Base-by-base conservation (phyloP, 92 coral and sea anemone genomes). In the Phenganax subtilis region DNA sequence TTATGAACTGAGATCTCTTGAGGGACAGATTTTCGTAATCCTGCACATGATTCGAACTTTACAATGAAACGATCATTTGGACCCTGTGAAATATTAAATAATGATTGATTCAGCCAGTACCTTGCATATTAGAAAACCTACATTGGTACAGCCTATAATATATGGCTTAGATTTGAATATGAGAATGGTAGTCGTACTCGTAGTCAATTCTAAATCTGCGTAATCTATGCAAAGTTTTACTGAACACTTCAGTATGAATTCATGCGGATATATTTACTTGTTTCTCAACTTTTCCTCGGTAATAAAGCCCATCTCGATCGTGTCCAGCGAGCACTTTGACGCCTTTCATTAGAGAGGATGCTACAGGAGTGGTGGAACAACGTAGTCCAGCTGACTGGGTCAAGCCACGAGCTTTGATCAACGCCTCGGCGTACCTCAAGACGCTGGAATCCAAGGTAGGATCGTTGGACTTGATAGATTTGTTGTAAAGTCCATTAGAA, bases 401-500 rank as follows among this genome's bases (percentile, higher is more conserved):
- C 78, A 96, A 87, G 47, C 99, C 99, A 73, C 96, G 87, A 3
- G 99, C 93, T 62, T 96, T 91, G 77, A 92, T 73, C 10, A 96
- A 94, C 20, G 99, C 89, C 58, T 96, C 99, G 10, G 97, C 97
- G 85, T 96, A 96, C 75, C 92, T 90, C 63, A 96, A 62, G 64
- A 89, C 87, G 68, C 80, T 90, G 9, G 99, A 96, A 30, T 86
- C 78, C 82, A 81, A 81, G 63, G 59, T 12, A 29, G 31, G 88
- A 84, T 86, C 91, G 53, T 28, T 93, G 86, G 85, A 77, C 10
- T 81, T 87, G 12, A 92, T 91, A 61, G 28, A 47, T 6, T 25
- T 76, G 51, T 86, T 90, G 72, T 86, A 89, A 8, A 85, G 75
- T 54, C 87, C 83, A 12, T 89, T 88, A 52, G 84, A 89, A 72